Evolutionary conservation across 2,797 vertebrate genomes (phyloP).

Genomic region (Coranthus polyacanthus): DNA sequence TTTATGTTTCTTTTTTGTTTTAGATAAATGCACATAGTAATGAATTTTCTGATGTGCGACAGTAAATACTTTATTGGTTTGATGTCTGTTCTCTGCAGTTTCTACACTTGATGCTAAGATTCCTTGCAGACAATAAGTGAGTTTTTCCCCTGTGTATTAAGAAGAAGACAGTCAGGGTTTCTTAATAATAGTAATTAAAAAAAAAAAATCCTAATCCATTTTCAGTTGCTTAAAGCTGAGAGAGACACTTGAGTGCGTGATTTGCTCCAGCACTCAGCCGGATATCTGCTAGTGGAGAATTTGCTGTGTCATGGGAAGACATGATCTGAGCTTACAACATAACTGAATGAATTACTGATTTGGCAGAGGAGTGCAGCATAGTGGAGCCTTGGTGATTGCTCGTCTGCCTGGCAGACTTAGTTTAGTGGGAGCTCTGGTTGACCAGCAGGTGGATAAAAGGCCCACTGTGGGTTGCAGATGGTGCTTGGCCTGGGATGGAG

Average conservation of each 20-base stretch:
- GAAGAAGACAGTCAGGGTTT: background rate
- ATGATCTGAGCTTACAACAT: conserved; percentile 29
- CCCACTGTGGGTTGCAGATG: conserved; percentile 76
- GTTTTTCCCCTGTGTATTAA: background rate
- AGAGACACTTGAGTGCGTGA: background rate
- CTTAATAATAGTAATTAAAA: background rate
- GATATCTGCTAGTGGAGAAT: conserved; percentile 18
- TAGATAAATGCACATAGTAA: background rate
- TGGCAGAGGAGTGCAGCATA: conserved; percentile 26
- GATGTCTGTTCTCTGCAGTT: too few species aligned
- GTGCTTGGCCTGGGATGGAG: conserved; percentile 63
- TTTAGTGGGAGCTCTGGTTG: conserved; percentile 59
- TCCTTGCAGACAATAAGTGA: background rate
- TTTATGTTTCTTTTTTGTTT: background rate
- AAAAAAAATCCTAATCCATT: background rate
- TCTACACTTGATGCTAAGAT: background rate
- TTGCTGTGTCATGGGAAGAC: conserved; percentile 62
- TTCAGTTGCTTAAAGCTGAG: background rate
- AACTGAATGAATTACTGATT: conserved; percentile 49
- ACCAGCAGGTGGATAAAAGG: conserved; percentile 66
- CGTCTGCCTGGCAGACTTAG: conserved; percentile 36
- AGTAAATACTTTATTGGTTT: background rate
- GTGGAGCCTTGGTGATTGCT: conserved; percentile 28
- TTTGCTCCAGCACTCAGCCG: conserved; percentile 17
- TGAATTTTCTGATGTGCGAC: background rate